Evolutionary conservation across 2,888 invertebrate species (phyloP).

Genomic region (Euzophera pinguis): DNA sequence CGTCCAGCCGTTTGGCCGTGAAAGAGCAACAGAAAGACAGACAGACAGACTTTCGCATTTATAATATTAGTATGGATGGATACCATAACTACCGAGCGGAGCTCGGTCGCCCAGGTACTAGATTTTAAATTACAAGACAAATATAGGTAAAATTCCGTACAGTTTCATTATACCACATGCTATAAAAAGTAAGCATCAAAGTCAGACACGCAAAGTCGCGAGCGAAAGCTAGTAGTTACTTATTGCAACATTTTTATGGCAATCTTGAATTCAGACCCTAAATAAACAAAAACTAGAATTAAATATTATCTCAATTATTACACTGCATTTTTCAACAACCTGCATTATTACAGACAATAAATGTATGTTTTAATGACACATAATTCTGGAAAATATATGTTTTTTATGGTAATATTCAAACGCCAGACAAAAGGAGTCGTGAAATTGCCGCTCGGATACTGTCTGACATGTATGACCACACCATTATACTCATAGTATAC

Average conservation of each 20-base stretch:
- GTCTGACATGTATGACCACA: not conserved
- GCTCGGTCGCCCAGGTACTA: no score
- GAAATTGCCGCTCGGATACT: not conserved
- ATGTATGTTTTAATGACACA: constrained; percentile 15
- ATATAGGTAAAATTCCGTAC: no score
- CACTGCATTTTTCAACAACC: not conserved
- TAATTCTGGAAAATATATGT: not conserved
- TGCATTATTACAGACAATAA: not conserved
- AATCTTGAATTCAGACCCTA: not conserved
- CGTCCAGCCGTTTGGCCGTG: no score
- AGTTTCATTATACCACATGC: no score
- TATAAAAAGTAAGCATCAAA: no score
- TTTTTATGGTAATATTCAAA: not conserved
- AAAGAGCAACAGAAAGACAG: no score
- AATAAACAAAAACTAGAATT: not conserved
- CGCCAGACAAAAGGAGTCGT: not conserved
- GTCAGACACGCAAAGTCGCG: no score
- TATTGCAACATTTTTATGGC: not conserved
- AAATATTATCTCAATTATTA: not conserved
- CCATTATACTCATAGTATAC: not conserved
- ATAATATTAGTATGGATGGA: no score
- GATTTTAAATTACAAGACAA: no score
- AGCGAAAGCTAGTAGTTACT: no score
- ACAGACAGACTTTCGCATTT: no score
- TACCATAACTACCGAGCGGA: no score